phyloP scores from a whole-genome alignment of 2,113 vertebrate species.

The Actinemys pallida region DNA sequence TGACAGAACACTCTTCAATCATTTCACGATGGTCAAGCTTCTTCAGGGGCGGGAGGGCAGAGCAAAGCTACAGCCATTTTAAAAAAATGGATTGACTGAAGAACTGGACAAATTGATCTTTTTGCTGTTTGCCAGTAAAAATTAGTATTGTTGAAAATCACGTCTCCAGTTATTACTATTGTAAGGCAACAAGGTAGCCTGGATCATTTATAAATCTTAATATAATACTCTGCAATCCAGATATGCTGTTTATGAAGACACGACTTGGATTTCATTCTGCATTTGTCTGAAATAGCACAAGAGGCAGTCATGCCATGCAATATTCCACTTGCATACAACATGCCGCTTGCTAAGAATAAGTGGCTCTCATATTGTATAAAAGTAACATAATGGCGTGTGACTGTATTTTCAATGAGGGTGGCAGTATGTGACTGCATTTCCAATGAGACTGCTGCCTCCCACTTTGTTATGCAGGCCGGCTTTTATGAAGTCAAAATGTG shows the following conservation, averaged over 20 bases:
- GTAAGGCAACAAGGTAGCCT: neutral
- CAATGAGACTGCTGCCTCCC: slow-evolving; percentile 28
- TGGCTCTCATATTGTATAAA: slow-evolving; percentile 43
- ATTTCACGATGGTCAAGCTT: neutral
- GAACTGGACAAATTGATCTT: neutral
- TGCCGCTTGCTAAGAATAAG: slow-evolving; percentile 43
- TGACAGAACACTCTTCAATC: slow-evolving; percentile 8
- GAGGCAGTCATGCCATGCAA: neutral
- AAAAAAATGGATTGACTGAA: neutral
- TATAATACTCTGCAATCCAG: neutral
- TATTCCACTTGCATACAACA: slow-evolving; percentile 8
- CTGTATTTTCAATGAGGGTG: slow-evolving; percentile 48
- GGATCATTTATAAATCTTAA: slow-evolving; percentile 3
- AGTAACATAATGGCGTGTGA: slow-evolving; percentile 62
- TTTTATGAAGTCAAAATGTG: slow-evolving; percentile 21
- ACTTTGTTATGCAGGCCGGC: slow-evolving; percentile 2
- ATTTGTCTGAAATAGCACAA: slow-evolving; percentile 45
- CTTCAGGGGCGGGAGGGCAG: neutral
- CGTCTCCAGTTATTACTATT: neutral
- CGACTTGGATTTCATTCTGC: neutral
- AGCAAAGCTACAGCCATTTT: neutral
- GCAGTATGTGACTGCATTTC: slow-evolving; percentile 29
- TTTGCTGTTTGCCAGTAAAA: neutral
- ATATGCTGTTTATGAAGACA: neutral
- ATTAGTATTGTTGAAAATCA: neutral